These are phyloP conservation scores for Coreoperca whiteheadi DNA, from an alignment of 2,113 vertebrate species.

Conservation along the genomic window DNA sequence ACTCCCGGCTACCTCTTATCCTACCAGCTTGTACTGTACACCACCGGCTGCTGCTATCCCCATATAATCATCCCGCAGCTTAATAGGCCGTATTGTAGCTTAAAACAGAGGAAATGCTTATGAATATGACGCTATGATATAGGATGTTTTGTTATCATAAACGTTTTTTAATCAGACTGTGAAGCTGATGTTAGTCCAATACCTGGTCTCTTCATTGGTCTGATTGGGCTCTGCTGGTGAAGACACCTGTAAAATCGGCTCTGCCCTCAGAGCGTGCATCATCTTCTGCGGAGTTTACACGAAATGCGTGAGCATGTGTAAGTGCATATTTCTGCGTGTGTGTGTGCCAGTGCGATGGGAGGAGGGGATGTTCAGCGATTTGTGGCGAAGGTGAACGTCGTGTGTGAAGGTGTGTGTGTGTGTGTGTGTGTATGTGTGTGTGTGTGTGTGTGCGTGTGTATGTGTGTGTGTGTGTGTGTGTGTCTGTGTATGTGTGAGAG, in stretches of 20 bases:
- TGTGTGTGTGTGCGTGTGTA: conserved; percentile 32
- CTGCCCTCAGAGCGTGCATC: not conserved
- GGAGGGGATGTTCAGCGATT: conserved; percentile 53
- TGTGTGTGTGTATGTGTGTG: conserved; percentile 28
- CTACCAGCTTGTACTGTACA: too few relatives aligned
- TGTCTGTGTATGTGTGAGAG: conserved; percentile 12
- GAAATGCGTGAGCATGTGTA: not conserved
- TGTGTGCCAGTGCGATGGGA: conserved; percentile 27
- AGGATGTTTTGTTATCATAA: not conserved
- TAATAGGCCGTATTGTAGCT: too few relatives aligned
- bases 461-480: conserved; percentile 29
- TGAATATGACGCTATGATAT: not conserved
- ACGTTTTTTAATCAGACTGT: not conserved
- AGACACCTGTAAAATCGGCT: too few relatives aligned
- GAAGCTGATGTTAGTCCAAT: not conserved
- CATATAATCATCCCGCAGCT: too few relatives aligned
- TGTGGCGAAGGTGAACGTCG: conserved; percentile 59
- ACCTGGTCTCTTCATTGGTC: not conserved
- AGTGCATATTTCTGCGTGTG: conserved; percentile 18
- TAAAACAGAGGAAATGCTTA: not conserved
- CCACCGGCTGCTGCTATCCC: too few relatives aligned
- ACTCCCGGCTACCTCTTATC: too few relatives aligned
- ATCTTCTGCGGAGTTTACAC: not conserved
- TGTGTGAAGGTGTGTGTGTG: conserved; percentile 18
- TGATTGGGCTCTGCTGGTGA: not conserved